Evolutionary conservation across 2,888 invertebrate species (phyloP).

Genomic region (Drosophila rellima): DNA sequence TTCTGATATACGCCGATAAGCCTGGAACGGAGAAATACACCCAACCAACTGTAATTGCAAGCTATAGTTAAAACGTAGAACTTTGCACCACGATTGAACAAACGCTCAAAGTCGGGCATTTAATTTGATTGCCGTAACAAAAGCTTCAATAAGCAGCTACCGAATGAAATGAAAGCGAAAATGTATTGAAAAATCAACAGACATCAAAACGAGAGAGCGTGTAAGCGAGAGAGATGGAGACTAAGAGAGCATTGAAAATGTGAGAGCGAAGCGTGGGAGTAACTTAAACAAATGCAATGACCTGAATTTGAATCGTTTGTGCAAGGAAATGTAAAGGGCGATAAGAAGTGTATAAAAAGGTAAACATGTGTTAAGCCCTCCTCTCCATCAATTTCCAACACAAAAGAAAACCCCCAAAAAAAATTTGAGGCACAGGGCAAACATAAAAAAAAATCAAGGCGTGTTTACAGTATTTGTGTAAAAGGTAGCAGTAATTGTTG

Average conservation of each 20-base stretch:
- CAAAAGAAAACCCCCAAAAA: slow-evolving; percentile 12
- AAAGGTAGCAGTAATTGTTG: slow-evolving; percentile 54
- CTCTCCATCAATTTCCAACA: neutral
- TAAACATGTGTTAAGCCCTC: slow-evolving; percentile 39
- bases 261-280: slow-evolving; percentile 51
- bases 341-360: slow-evolving; percentile 51
- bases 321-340: slow-evolving; percentile 52
- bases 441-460: slow-evolving; percentile 53
- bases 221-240: slow-evolving; percentile 4
- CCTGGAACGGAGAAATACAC: neutral
- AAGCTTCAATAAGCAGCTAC: slow-evolving; percentile 23
- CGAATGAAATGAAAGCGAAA: slow-evolving; percentile 63
- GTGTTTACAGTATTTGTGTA: slow-evolving; percentile 65
- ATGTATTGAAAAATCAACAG: slow-evolving; percentile 56
- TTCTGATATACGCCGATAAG: slow-evolving; percentile 1
- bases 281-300: slow-evolving; percentile 76
- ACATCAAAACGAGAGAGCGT: slow-evolving; percentile 15
- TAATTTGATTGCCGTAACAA: slow-evolving; percentile 49
- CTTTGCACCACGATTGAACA: slow-evolving; percentile 6
- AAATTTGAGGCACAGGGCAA: slow-evolving; percentile 19
- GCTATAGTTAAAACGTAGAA: slow-evolving; percentile 4
- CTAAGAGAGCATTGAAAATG: slow-evolving; percentile 10
- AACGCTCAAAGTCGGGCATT: slow-evolving; percentile 22
- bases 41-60: neutral
- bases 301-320: slow-evolving; percentile 74